Evolutionary conservation across 2,888 invertebrate genomes (phyloP).

Genomic region (Alentia gelatinosa): DNA sequence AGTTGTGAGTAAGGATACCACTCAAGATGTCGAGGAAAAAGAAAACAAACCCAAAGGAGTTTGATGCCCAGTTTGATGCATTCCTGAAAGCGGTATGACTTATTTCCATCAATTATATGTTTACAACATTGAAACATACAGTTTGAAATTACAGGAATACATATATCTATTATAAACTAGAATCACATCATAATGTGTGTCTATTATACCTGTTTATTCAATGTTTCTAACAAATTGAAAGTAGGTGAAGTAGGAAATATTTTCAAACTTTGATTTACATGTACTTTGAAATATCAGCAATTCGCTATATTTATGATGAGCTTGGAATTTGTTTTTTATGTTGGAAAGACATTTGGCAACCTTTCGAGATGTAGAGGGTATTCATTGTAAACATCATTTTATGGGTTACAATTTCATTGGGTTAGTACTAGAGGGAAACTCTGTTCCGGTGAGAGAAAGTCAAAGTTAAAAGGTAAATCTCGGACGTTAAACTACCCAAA

Average conservation of each 20-base stretch:
- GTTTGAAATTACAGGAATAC: not conserved
- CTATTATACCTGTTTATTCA: not conserved
- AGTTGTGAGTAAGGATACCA: too few relatives aligned
- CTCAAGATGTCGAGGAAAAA: slow-evolving; percentile 13
- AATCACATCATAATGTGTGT: not conserved
- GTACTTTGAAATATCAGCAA: not conserved
- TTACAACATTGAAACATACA: not conserved
- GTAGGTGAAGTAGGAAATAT: not conserved
- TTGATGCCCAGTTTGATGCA: slow-evolving; percentile 75
- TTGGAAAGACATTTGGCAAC: too few relatives aligned
- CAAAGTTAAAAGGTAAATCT: too few relatives aligned
- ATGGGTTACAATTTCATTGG: too few relatives aligned
- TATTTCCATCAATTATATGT: not conserved
- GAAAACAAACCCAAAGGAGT: slow-evolving; percentile 66
- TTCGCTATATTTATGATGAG: too few relatives aligned
- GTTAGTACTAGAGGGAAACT: too few relatives aligned
- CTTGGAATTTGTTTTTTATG: too few relatives aligned
- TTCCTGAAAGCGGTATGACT: slow-evolving; percentile 73
- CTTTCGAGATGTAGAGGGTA: too few relatives aligned
- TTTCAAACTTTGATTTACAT: not conserved
- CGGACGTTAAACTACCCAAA: too few relatives aligned
- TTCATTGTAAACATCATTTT: too few relatives aligned
- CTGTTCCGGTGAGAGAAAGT: too few relatives aligned
- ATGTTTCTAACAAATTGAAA: too few relatives aligned
- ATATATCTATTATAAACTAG: not conserved